Base-by-base conservation (phyloP, 2,888 invertebrate genomes). In the Steromphala cineraria region DNA sequence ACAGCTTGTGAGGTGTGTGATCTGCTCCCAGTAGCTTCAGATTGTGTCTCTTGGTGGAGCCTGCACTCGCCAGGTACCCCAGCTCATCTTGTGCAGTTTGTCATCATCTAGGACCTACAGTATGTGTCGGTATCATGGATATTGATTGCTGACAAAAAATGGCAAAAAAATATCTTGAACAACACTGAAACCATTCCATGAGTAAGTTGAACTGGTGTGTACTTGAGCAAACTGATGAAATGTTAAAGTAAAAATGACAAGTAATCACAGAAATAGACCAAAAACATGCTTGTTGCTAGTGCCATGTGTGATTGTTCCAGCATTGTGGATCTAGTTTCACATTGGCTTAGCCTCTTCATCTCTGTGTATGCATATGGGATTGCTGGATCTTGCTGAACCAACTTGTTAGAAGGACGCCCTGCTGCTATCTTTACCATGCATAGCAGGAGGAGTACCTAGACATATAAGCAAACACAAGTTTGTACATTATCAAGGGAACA, bases 121-220 rank as follows among this genome's bases (percentile, higher is more conserved):
- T 56, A 40, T 36, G 71, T 71, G 31, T 40, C 40, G 36, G 31
- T 31, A 40, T 31, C 71, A 36, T 71, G 71, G 71, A 71, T 71
- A 71, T 40, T 71, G 40, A 71, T 71, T 71, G 71, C 71, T 71
- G 36, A 46, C 46, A 46, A 19, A 40, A 21, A 71, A 36, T 36
- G 71, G 36, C 36, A 71, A 71, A 17, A 67, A 31, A 71, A 71
- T 71, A 71, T 71, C 71, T 31, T 71, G 28, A 71, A 71, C 36
- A 71, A 71, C 71, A 71, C 71, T 71, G 71, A 71, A 71, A 71
- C 71, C 71, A 71, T 71, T 71, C 71, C 71, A 71, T 71, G 71
- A 40, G 40, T 62, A 62, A 62, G 62, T 40, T 40, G 71, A 71
- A 71, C 71, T 71, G 71, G 71, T 71, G 71, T 71, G 71, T 71